These are phyloP conservation scores for Leucophenga maculata DNA, from an alignment of 2,888 invertebrate species.

Conservation along the genomic window DNA sequence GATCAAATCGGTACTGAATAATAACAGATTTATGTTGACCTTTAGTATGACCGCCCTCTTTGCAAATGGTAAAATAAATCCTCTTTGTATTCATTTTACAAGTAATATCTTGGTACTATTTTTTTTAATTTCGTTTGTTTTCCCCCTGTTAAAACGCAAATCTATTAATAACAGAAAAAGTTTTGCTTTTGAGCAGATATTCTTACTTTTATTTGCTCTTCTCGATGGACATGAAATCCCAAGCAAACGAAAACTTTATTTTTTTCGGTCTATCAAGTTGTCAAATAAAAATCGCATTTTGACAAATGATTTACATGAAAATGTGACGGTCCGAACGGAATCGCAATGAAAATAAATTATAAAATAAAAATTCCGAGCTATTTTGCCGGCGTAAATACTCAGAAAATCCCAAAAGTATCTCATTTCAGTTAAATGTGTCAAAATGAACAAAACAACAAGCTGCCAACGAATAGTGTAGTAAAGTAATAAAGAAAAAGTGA, in stretches of 20 bases:
- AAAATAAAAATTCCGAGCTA: constrained; percentile 56
- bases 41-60: no score
- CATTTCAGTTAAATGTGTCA: constrained; percentile 8
- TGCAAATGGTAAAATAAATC: no score
- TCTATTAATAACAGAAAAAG: constrained; percentile 4
- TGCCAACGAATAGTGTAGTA: neutral
- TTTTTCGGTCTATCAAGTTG: constrained; percentile 48
- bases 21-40: no score
- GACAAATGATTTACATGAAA: constrained; percentile 56
- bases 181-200: neutral
- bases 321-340: constrained; percentile 41
- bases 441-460: neutral
- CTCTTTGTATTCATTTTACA: no score
- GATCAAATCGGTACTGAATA: no score
- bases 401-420: constrained; percentile 14
- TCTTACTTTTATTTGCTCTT: neutral
- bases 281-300: constrained; percentile 66
- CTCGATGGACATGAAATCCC: neutral
- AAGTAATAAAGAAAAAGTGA: neutral
- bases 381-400: constrained; percentile 13
- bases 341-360: constrained; percentile 64
- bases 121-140: neutral
- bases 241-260: constrained; percentile 3
- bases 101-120: no score
- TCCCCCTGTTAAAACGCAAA: neutral